Evolutionary conservation across 2,113 vertebrate genomes (phyloP), one percentile per base, ranked within the genome.

Genomic region (Leuciscus idus): DNA sequence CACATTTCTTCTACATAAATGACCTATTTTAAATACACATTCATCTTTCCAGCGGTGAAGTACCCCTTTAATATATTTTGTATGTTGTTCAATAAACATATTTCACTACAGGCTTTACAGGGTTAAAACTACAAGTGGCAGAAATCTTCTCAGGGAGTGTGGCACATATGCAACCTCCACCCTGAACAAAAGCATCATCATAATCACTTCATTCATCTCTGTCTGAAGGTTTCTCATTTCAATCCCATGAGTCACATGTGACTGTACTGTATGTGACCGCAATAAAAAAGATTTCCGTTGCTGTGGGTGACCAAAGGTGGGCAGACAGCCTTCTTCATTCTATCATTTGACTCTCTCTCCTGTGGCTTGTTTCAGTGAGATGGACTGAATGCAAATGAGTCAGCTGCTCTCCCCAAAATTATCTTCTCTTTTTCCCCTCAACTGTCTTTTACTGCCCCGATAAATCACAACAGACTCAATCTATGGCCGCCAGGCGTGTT

Each of bases 221-320:
- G 62, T 82, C 55, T 55, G 50, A 74, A 77, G 68, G 19, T 15
- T 87, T 85, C 57, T 78, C 70, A 83, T 89, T 87, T 81, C 61
- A 81, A 61, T 72, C 83, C 39, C n/a, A n/a, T 82, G 79, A 78
- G 70, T 87, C 77, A 84, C 43, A 64, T 84, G 81, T 81, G 26
- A 81, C 57, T 84, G 52, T 85, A 72, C 81, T 52, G 72, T 82
- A 85, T 84, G 85, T 89, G 76, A 86, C 77, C 72, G 70, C 61
- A 86, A 89, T 84, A 81, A 83, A 81, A 86, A 81, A 82, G 26
- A 46, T 74, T 43, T 61, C 70, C 23, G 82, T 87, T 89, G 85
- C 85, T 87, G 83, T 83, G 85, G 88, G 88, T 89, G 85, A 89
- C 88, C 78, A 87, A 55, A 74, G 85, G 55, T 46, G 55, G 77